Conservation (phyloP, 2,113 vertebrate genomes). For the Prunella fulvescens region DNA sequence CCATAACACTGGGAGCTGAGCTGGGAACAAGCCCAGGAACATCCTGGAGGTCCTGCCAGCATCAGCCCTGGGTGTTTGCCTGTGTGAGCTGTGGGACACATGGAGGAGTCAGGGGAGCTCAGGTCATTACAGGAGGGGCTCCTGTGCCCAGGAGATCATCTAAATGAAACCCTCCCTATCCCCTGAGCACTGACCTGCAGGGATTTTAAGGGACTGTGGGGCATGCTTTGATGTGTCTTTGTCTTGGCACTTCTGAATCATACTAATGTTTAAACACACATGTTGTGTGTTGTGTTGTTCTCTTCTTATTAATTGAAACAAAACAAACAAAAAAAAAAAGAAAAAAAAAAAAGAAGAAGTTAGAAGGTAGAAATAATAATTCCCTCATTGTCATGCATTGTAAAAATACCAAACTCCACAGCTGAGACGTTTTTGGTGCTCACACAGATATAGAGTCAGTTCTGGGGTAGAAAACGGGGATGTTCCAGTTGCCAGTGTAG, state of each 20-base stretch:
- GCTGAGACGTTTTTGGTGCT: background rate
- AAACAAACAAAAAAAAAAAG: background rate
- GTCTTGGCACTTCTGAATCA: background rate
- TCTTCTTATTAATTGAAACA: background rate
- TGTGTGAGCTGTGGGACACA: background rate
- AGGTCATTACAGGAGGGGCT: background rate
- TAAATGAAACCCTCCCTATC: background rate
- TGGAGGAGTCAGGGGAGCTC: background rate
- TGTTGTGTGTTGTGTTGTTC: background rate
- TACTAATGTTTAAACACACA: background rate
- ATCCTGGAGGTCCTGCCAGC: background rate
- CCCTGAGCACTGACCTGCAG: background rate
- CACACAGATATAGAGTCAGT: background rate
- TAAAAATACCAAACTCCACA: background rate
- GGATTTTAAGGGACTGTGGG: background rate
- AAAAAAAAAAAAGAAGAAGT: background rate
- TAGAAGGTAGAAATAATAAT: background rate
- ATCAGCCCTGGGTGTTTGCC: background rate
- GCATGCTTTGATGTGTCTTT: background rate
- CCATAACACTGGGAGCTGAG: rapidly evolving
- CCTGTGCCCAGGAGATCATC: background rate
- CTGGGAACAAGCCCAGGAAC: background rate
- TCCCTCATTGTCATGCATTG: background rate
- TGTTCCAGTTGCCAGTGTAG: background rate
- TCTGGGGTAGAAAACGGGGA: background rate